Percentiles rank a stretch among this genome's conserved stretches.
These are phyloP conservation scores for Athene noctua DNA, from an alignment of 2,113 vertebrate species.

Conservation along the genomic window DNA sequence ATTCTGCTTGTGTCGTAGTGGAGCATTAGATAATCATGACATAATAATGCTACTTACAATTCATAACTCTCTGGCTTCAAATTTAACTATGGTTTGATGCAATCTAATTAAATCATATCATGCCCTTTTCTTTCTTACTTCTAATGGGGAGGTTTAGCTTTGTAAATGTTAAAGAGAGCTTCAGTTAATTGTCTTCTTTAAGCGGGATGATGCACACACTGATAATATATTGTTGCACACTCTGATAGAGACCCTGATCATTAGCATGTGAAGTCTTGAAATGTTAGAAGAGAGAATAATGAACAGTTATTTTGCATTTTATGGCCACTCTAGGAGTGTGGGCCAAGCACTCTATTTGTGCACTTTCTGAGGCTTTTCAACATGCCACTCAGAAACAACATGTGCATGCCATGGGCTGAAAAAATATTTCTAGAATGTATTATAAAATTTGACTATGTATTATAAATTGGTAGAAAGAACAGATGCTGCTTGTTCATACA, in stretches of 20 bases:
- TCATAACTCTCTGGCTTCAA: constrained; percentile 12
- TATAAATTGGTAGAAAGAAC: background rate
- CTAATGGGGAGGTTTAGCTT: constrained; percentile 67
- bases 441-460: background rate
- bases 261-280: background rate
- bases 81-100: constrained; percentile 47
- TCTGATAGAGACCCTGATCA: constrained; percentile 45
- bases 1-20: background rate
- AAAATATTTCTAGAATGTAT: background rate
- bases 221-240: constrained; percentile 8
- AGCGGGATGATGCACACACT: constrained; percentile 40
- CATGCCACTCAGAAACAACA: background rate
- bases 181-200: constrained; percentile 66
- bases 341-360: background rate
- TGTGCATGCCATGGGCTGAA: background rate
- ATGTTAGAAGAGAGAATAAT: background rate
- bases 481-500: accelerated
- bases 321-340: background rate
- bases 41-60: background rate
- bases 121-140: constrained; percentile 58
- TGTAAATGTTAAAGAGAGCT: constrained; percentile 68
- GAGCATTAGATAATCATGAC: constrained; percentile 27
- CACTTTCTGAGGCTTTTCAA: constrained; percentile 6
- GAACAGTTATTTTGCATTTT: background rate
- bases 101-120: constrained; percentile 70